phyloP scores from a whole-genome alignment of 2,113 vertebrate species.

The Phyllostomus discolor region DNA sequence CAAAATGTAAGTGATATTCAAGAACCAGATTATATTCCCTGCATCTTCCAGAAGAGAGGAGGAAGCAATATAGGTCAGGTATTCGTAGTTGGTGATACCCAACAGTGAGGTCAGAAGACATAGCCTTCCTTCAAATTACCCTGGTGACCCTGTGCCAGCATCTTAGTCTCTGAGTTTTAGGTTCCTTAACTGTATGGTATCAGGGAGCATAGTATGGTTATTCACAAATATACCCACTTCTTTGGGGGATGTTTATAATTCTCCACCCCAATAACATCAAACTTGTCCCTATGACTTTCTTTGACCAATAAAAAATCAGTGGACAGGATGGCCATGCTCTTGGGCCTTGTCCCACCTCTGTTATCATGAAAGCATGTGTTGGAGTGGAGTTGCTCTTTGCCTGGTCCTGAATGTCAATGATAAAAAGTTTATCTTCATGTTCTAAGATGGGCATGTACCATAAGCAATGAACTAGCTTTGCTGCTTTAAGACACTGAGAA shows the following conservation, averaged over 20 bases:
- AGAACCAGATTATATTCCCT: neutral
- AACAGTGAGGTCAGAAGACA: neutral
- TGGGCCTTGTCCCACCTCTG: neutral
- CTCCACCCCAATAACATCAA: neutral
- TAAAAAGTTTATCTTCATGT: neutral
- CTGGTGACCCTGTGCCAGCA: neutral
- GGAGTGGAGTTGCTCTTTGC: neutral
- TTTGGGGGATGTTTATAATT: neutral
- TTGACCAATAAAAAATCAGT: neutral
- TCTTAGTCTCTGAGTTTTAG: neutral
- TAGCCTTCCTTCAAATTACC: neutral
- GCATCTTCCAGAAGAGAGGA: neutral
- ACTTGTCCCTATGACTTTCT: neutral
- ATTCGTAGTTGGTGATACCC: neutral
- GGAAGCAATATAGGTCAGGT: neutral
- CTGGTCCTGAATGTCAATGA: neutral
- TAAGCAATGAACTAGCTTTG: neutral
- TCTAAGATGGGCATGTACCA: neutral
- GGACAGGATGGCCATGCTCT: neutral
- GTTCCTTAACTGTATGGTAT: neutral
- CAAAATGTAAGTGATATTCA: neutral
- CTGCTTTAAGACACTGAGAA: neutral
- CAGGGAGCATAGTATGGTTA: neutral
- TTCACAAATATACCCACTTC: neutral
- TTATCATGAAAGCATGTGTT: neutral